Evolutionary conservation across 2,797 vertebrate species (phyloP).

Genomic region (Hemibagrus guttatus): DNA sequence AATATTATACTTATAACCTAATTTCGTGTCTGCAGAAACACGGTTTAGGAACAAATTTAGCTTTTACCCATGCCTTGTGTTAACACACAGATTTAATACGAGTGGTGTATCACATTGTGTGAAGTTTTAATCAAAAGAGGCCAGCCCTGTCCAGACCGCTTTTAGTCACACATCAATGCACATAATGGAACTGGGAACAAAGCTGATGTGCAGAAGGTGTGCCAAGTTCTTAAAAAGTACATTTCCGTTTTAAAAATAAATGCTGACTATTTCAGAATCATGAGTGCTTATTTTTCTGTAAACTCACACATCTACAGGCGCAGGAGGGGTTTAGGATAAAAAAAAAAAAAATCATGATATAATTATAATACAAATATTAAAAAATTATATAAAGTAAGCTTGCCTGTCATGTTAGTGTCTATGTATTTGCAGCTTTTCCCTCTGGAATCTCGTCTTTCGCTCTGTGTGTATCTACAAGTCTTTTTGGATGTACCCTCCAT

Average conservation of each 20-base stretch:
- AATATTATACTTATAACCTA: background rate
- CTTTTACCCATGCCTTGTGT: background rate
- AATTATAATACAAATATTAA: background rate
- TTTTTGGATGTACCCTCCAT: background rate
- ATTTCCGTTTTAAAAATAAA: background rate
- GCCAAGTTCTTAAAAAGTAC: background rate
- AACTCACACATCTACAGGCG: background rate
- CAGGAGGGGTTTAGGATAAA: background rate
- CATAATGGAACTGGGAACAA: slow-evolving; percentile 21
- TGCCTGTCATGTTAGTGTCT: background rate
- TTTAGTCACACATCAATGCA: slow-evolving; percentile 27
- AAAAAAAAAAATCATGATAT: background rate
- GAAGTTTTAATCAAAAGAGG: slow-evolving; percentile 21
- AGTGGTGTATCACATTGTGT: background rate
- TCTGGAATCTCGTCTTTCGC: background rate
- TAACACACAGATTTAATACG: background rate
- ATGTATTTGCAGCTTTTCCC: background rate
- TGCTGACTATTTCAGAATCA: background rate
- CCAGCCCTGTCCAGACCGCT: slow-evolving; percentile 13
- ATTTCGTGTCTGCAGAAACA: background rate
- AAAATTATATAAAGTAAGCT: background rate
- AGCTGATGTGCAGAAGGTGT: slow-evolving; percentile 15
- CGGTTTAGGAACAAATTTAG: background rate
- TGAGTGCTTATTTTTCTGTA: background rate
- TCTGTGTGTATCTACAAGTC: background rate